These are phyloP conservation scores for Taphrorychus bicolor DNA, from an alignment of 2,888 invertebrate genomes.

Conservation along the genomic window DNA sequence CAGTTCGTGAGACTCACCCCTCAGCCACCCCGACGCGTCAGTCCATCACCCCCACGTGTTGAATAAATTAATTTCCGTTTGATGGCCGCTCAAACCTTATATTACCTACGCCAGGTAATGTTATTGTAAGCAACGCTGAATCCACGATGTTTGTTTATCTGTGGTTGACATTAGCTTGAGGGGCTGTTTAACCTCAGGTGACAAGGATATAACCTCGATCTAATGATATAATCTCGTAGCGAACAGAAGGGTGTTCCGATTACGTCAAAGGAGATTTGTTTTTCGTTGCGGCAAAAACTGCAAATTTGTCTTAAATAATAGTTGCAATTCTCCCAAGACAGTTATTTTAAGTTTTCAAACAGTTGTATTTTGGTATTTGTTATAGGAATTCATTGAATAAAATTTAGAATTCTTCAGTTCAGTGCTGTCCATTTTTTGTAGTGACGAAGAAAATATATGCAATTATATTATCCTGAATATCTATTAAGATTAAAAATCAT, in stretches of 20 bases:
- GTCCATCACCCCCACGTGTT: slow-evolving; percentile 28
- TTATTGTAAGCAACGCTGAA: slow-evolving; percentile 14
- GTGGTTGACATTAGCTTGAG: neutral
- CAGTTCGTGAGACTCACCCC: slow-evolving; percentile 11
- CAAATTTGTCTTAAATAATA: too few relatives aligned
- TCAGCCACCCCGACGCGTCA: neutral
- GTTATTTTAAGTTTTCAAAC: too few relatives aligned
- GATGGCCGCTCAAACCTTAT: slow-evolving; percentile 1
- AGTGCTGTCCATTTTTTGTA: too few relatives aligned
- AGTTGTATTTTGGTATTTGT: too few relatives aligned
- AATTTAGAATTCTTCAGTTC: too few relatives aligned
- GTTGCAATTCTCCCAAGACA: too few relatives aligned
- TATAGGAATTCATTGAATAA: too few relatives aligned
- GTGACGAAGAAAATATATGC: too few relatives aligned
- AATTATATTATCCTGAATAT: too few relatives aligned
- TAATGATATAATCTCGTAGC: neutral
- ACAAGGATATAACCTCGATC: neutral
- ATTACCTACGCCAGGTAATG: slow-evolving; percentile 3
- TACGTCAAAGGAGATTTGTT: neutral
- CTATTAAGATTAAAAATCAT: too few relatives aligned
- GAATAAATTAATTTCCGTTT: slow-evolving; percentile 34
- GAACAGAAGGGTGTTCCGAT: neutral
- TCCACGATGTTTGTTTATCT: slow-evolving; percentile 8
- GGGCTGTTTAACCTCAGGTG: slow-evolving; percentile 1
- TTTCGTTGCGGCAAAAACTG: neutral